Conservation (phyloP, 2,797 vertebrate genomes). For the Telmatherina bonti region DNA sequence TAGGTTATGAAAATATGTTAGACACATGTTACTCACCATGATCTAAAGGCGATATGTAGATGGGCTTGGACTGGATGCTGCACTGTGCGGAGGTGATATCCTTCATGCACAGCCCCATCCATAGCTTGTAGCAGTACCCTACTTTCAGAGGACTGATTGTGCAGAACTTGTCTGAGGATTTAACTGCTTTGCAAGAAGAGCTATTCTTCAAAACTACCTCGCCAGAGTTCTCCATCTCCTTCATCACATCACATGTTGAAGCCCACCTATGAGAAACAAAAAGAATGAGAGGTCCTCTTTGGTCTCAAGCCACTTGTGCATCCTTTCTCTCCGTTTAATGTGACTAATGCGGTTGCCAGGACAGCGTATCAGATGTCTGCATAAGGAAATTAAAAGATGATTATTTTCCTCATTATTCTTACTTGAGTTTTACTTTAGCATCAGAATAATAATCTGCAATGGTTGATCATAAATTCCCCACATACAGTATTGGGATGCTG, state of each 20-base stretch:
- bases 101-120: constrained; percentile 83
- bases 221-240: constrained; percentile 63
- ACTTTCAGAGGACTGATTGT: constrained; percentile 85
- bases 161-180: constrained; percentile 76
- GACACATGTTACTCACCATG: constrained; percentile 82
- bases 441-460: too few relatives aligned
- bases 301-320: background rate
- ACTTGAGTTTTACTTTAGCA: background rate
- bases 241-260: constrained; percentile 83
- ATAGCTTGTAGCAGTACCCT: constrained; percentile 91
- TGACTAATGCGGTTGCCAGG: background rate
- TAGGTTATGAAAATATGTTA: background rate
- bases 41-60: constrained; percentile 87
- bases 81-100: constrained; percentile 80
- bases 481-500: too few relatives aligned
- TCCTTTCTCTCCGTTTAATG: background rate
- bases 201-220: constrained; percentile 56
- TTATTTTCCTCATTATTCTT: too few relatives aligned
- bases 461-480: too few relatives aligned
- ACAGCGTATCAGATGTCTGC: background rate
- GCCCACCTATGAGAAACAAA: constrained; percentile 75
- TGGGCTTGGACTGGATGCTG: constrained; percentile 85
- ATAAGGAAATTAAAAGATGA: background rate
- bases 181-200: constrained; percentile 68
- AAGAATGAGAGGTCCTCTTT: background rate